Percentiles rank a stretch among this genome's conserved stretches.
These are phyloP conservation scores for Endotricha flammealis DNA, from an alignment of 2,888 invertebrate genomes.

Conservation along the genomic window DNA sequence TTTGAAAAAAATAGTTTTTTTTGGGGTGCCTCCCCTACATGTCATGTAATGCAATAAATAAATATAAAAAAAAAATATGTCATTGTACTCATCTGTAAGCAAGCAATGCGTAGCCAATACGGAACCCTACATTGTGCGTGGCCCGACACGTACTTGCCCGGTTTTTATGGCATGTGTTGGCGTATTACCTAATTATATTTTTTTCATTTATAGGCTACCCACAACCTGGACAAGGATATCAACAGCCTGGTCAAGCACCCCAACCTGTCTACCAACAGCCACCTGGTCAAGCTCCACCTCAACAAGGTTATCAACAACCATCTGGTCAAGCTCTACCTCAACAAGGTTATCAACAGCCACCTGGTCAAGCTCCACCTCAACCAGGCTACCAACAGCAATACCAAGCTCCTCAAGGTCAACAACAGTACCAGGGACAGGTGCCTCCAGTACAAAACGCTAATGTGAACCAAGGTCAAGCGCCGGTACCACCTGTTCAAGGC, in stretches of 20 bases:
- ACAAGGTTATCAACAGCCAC: constrained; percentile 15
- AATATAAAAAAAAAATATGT: too few relatives aligned
- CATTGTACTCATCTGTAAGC: too few relatives aligned
- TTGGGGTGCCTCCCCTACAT: too few relatives aligned
- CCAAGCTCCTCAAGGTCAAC: constrained; percentile 23
- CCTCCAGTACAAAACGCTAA: constrained; percentile 4
- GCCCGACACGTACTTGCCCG: too few relatives aligned
- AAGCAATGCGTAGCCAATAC: too few relatives aligned
- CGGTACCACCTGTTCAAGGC: not conserved
- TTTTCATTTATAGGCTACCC: not conserved
- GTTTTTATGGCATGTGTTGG: too few relatives aligned
- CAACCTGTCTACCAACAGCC: constrained; percentile 33
- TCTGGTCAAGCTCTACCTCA: constrained; percentile 9
- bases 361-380: constrained; percentile 10
- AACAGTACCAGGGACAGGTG: not conserved
- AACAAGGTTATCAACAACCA: constrained; percentile 16
- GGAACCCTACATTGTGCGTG: too few relatives aligned
- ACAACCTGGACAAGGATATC: constrained; percentile 15
- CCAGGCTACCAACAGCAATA: constrained; percentile 14
- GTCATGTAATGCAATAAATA: too few relatives aligned
- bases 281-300: constrained; percentile 19
- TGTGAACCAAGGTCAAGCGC: not conserved
- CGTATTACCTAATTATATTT: too few relatives aligned
- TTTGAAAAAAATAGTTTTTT: too few relatives aligned
- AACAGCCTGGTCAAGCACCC: constrained; percentile 17